Evolutionary conservation across 2,113 vertebrate species (phyloP), one percentile per base, ranked within the genome.

Genomic region (Syngnathus typhle): DNA sequence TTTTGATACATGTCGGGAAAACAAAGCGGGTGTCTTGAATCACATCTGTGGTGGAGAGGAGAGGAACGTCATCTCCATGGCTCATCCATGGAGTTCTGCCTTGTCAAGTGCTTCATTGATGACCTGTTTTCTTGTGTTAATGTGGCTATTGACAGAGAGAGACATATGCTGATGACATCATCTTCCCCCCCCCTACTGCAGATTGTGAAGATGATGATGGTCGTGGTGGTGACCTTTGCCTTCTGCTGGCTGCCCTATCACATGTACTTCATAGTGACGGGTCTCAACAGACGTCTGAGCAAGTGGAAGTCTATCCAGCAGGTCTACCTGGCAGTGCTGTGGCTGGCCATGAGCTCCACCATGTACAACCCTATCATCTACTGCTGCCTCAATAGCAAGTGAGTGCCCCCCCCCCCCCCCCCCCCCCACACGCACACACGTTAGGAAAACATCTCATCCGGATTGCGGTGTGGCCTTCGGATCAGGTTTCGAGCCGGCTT

Each of bases 281-380:
- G 93, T 0, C 88, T 98, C 62, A 93, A 94, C 67, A 93, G 92
- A 72, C 81, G 82, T 10, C 72, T 97, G 80, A 92, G 72, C 54
- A 87, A 84, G 54, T 94, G 93, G 94, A 97, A 95, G 87, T 96
- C 94, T 60, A 98, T 99, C 84, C 97, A 99, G 81, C 97, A 99
- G 84, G 91, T 99, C 60, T 99, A 98, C 76, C 84, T 99, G 83
- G 93, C 93, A 0, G 93, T 95, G 65, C 90, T 99, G 87, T 98
- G 96, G 95, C 91, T 99, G 69, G 96, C 96, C 39, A 99, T 98
- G 97, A 98, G 96, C 84, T 98, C 95, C 32, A 97, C 96, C 43
- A 99, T 99, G 96, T 98, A 98, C 86, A 99, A 99, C 70, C 96
- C 96, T 64, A 97, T 99, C 84, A 99, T 99, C 90, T 99, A 99